Conservation (phyloP, 2,113 vertebrate species). For the Leucopternis melanops region DNA sequence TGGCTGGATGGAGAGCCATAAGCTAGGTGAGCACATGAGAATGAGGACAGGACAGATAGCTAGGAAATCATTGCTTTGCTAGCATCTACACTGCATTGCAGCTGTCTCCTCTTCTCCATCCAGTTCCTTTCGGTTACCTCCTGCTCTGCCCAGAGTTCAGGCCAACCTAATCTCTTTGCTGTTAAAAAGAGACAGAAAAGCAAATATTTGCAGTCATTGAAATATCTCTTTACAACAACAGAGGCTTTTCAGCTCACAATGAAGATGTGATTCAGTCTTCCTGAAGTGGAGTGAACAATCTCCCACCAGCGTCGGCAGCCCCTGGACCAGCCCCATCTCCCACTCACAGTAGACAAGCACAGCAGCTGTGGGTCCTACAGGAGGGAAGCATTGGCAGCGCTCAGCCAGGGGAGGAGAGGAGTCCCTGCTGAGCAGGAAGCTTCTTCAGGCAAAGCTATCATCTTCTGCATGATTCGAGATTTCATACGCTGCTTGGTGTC, state of each 20-base stretch:
- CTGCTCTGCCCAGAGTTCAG: neutral
- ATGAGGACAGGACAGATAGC: neutral
- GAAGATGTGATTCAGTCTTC: neutral
- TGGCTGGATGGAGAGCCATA: neutral
- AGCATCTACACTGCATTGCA: neutral
- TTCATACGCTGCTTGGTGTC: rapidly evolving
- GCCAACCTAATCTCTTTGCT: neutral
- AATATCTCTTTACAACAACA: neutral
- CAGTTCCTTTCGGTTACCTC: neutral
- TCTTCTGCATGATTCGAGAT: neutral
- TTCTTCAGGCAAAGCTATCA: neutral
- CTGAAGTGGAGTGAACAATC: neutral
- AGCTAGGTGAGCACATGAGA: neutral
- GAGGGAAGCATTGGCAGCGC: neutral
- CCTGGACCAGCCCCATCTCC: rapidly evolving
- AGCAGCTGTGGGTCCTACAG: neutral
- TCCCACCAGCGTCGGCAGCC: neutral
- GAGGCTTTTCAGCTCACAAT: neutral
- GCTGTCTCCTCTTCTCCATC: neutral
- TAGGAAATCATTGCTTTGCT: neutral
- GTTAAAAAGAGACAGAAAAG: neutral
- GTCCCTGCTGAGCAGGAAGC: neutral
- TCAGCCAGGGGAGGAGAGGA: neutral
- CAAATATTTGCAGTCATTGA: neutral
- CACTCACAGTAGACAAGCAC: rapidly evolving